Base-by-base conservation (phyloP, 2,113 vertebrate species). In the Anas platyrhynchos region DNA sequence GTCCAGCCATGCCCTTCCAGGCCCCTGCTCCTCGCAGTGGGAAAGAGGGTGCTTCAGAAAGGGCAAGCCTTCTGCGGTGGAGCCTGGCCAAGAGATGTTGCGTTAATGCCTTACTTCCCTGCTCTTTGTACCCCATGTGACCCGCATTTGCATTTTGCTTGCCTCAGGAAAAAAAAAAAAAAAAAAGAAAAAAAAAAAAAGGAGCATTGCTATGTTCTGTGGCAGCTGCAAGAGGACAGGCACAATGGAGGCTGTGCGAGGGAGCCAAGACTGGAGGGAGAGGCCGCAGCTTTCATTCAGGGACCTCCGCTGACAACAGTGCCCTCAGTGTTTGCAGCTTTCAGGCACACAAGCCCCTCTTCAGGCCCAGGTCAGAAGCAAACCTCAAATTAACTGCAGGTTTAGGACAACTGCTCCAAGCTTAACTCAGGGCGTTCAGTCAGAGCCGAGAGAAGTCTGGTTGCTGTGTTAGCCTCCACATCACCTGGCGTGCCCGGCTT, bases 41-140 rank as follows among this genome's bases (percentile, higher is more conserved):
- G 79, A 48, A 86, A 82, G 21, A 56, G 84, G 43, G 63, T 1
- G 3, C 85, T 91, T 80, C 71, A 62, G 79, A 93, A 67, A 83
- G 79, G 54, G 23, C 29, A 31, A 61, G 22, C 4, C 1, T 54
- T 86, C 69, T 43, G 46, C 73, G 43, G 66, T 31, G 83, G 86
- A 92, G 58, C 29, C 11, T 0, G 1, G 94, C 83, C 89, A 93
- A 87, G 56, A 32, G 17, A 5, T 72, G 91, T 91, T 88, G 78
- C 56, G 76, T 91, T 91, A 81, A 86, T 74, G 76, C 61, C 46
- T 81, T 74, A 81, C 86, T 92, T 80, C 79, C 81, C 77, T 76
- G 86, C 56, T 76, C 69, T 82, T 72, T 73, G 58, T 54, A 82
- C 66, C 16, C 62, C 74, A 89, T 2, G 16, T 95, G 93, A 86